Evolutionary conservation across 92 coral and sea anemone genomes (phyloP), one percentile per base, ranked within the genome.

Genomic region (Heteractis magnifica): DNA sequence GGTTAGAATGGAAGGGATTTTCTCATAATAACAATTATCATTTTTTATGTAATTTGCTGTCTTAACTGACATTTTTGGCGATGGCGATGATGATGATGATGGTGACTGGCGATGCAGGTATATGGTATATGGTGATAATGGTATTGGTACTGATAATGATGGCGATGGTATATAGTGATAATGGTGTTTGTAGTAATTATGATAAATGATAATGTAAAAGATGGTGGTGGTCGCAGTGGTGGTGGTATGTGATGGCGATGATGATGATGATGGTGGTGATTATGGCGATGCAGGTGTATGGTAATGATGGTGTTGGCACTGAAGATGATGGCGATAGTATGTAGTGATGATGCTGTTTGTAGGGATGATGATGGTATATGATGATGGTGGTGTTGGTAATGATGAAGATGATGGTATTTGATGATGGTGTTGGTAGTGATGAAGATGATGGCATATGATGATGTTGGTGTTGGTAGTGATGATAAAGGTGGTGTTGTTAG

Each of bases 1-100:
- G 97, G 98, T 95, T 0, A 34, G 44, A 93, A 52, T 55, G n/a
- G 14, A 13, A 15, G 50, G 5, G 44, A 34, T 34, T n/a, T 56
- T 56, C 34, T 4, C 10, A 50, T 76, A 23, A 64, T 64, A 1
- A 64, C 7, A 9, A 64, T 18, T 18, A 64, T n/a, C 59, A 11
- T 49, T 15, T 16, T 19, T 72, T n/a, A 5, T 72, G 48, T 72
- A 4, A 23, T 72, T 12, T 72, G 44, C 44, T 34, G 44, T 34
- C 2, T 34, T 34, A 34, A 34, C 44, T 34, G 44, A 34, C 44
- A 34, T 0, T 34, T 34, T 34, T 34, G 44, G 44, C 44, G 62
- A 56, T 56, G 62, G 16, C 13, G 62, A 12, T 13, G 64, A 14
- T 14, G 16, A 13, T 58, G 64, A 58, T 58, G 19, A 58, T 58